phyloP scores from a whole-genome alignment of 1,140 invertebrate species.

The Ctenoplectra terminalis region DNA sequence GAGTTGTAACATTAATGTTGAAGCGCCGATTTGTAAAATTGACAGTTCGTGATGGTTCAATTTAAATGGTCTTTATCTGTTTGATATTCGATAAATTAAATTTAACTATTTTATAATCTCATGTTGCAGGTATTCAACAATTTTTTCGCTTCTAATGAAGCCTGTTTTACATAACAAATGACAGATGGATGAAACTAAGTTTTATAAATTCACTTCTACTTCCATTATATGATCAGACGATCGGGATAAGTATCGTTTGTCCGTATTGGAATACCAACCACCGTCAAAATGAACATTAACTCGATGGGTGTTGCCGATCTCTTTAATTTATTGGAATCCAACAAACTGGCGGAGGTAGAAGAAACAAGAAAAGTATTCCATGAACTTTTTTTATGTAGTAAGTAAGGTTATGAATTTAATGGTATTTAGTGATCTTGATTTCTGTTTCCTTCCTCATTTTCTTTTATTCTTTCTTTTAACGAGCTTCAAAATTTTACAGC shows the following conservation, averaged over 20 bases:
- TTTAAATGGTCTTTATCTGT: neutral
- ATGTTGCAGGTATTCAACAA: slow-evolving; percentile 34
- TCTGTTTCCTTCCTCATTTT: too few species aligned
- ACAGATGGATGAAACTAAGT: slow-evolving; percentile 55
- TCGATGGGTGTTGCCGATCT: slow-evolving; percentile 82
- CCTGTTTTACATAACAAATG: slow-evolving; percentile 47
- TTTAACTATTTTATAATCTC: neutral
- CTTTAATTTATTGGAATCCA: slow-evolving; percentile 89
- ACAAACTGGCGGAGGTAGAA: slow-evolving; percentile 86
- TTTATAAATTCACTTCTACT: slow-evolving; percentile 49
- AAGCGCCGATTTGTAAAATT: slow-evolving; percentile 8
- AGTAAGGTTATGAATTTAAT: slow-evolving; percentile 67
- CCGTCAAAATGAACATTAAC: slow-evolving; percentile 68
- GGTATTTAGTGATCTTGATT: too few species aligned
- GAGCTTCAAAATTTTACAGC: slow-evolving; percentile 84
- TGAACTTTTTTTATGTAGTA: slow-evolving; percentile 88
- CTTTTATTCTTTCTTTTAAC: too few species aligned
- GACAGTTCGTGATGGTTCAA: slow-evolving; percentile 16
- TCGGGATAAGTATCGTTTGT: slow-evolving; percentile 47
- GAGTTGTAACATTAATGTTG: neutral
- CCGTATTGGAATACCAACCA: neutral
- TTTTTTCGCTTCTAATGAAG: slow-evolving; percentile 40
- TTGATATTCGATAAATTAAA: neutral
- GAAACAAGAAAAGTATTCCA: slow-evolving; percentile 88
- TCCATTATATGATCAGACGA: slow-evolving; percentile 57